Base-by-base conservation (phyloP, 2,113 vertebrate species). In the Thinocorus orbignyianus region DNA sequence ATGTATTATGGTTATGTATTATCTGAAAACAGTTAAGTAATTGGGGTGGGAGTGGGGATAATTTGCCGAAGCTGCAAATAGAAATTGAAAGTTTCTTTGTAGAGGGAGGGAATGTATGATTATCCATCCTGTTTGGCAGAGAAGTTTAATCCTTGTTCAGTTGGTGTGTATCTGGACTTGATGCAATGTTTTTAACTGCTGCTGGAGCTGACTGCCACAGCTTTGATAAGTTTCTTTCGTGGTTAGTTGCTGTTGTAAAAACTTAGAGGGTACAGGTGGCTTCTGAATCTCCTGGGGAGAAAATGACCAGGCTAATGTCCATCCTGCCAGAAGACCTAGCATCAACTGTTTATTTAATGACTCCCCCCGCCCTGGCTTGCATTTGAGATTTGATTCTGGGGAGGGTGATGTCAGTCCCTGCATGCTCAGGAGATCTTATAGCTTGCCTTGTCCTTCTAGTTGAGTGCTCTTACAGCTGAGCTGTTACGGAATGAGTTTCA, bases 341-440 rank as follows among this genome's bases (percentile, higher is more conserved):
- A 41, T 57, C 64, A 71, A 17, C 31, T 54, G 13, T 58, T 79
- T 12, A 12, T 69, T 41, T 58, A 65, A 51, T 62, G 30, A 26
- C 52, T 7, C 3, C 13, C 23, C 12, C 48, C 13, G 26, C 14
- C 48, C 7, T 8, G 31, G 5, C 17, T 54, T 1, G 0, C 57
- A 13, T 41, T 62, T 35, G n/a, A 58, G 22, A 39, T 41, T 69
- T 61, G 25, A 51, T 82, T 82, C 60, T 52, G 54, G 31, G n/a
- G 37, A 68, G 37, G 10, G 2, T 41, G 8, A 4, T 68, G 12
- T 51, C 37, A 73, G 5, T n/a, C 39, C 11, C 33, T 0, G 0
- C 9, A 10, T 1, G 4, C 25, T 73, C 25, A 33, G 39, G 51
- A 42, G 33, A 22, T 52, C 64, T 44, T 61, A 4, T 7, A 51